Evolutionary conservation across 1,140 invertebrate species (phyloP), one percentile per base, ranked within the genome.

Genomic region (Homarus americanus): DNA sequence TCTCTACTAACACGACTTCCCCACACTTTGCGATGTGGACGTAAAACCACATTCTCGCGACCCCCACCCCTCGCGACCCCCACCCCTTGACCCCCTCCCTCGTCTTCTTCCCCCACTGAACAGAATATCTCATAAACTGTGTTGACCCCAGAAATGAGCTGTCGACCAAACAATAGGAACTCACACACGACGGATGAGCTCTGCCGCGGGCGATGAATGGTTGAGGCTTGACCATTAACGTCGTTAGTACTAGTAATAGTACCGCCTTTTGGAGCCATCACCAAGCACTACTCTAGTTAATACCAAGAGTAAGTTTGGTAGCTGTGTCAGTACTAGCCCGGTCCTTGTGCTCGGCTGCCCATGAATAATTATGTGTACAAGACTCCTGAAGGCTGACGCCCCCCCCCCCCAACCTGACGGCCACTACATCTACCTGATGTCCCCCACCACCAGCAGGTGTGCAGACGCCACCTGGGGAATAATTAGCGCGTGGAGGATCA

Each of bases 401-500:
- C 24, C 17, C 17, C 53, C 53, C 53, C 17, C 53, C 53, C 17
- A 4, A 17, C 53, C 44, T 49, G n/a, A n/a, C 44, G 9, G 44
- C 44, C 44, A 49, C 58, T 4, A 15, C 24, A 63, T 4, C 20
- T 63, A 63, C 58, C 58, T 63, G 58, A 20, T 20, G 58, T 63
- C n/a, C n/a, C 4, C 63, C 63, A 69, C 4, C 7, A 69, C n/a
- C 63, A 69, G 63, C 63, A 69, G 63, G 63, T 69, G 63, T 69
- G 63, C 63, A 5, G 53, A 58, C 7, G 63, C 24, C 63, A 28
- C 63, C 28, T 69, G 63, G 63, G 63, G 63, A 32, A 32, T 69
- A 69, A 69, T 69, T 69, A 69, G 63, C 63, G 63, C 63, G 15
- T 24, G 63, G 63, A 69, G 24, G 63, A 69, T 28, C 63, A 32